Evolutionary conservation across 2,888 invertebrate genomes (phyloP).

Genomic region (Limnephilus marmoratus): DNA sequence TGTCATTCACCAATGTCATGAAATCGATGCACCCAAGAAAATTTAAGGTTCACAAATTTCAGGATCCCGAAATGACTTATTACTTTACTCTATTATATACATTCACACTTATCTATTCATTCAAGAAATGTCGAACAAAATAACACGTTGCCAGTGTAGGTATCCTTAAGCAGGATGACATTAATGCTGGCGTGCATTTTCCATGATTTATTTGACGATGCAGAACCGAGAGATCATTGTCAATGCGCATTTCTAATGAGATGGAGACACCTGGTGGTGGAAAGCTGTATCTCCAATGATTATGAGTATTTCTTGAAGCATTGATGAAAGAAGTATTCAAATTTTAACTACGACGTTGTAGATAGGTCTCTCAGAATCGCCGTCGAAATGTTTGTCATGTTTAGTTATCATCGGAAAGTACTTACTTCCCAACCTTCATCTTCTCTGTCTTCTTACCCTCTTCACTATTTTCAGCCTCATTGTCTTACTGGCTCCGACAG

Average conservation of each 20-base stretch:
- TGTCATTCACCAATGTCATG: background rate
- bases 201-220: constrained; percentile 42
- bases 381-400: too few species aligned
- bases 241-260: constrained; percentile 50
- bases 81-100: background rate
- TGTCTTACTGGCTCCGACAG: too few species aligned
- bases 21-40: background rate
- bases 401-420: too few species aligned
- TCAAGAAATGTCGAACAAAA: background rate
- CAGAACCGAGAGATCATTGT: constrained; percentile 42
- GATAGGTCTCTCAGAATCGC: too few species aligned
- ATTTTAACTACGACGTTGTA: too few species aligned
- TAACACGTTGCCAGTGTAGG: background rate
- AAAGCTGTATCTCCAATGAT: background rate
- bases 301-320: background rate
- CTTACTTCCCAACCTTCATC: too few species aligned
- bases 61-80: background rate
- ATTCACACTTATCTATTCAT: background rate
- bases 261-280: constrained; percentile 45
- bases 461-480: too few species aligned
- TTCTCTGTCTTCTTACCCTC: too few species aligned
- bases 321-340: background rate
- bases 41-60: background rate
- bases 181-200: constrained; percentile 27
- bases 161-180: constrained; percentile 27